These are phyloP conservation scores for Pecten maximus DNA, from an alignment of 2,888 invertebrate genomes.

Conservation along the genomic window DNA sequence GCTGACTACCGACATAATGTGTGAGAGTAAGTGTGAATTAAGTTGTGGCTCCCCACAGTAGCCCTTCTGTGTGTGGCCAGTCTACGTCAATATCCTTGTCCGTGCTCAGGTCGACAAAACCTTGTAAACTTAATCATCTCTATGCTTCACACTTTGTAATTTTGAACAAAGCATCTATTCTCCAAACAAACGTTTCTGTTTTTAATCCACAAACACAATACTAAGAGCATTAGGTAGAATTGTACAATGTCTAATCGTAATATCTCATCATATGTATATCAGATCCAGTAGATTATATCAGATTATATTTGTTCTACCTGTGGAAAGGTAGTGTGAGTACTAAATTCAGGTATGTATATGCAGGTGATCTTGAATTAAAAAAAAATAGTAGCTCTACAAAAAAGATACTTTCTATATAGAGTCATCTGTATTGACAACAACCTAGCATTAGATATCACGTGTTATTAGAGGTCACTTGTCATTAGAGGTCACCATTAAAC, in stretches of 20 bases:
- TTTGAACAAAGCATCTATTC: background rate
- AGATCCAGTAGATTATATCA: background rate
- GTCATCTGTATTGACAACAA: too few relatives aligned
- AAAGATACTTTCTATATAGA: too few relatives aligned
- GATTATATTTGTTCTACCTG: background rate
- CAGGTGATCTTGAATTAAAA: background rate
- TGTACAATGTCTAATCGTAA: constrained; percentile 13
- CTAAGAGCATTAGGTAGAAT: constrained; percentile 20
- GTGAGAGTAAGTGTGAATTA: background rate
- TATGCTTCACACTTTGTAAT: background rate
- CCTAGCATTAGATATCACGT: background rate
- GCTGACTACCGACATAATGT: background rate
- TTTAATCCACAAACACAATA: background rate
- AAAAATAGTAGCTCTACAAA: background rate
- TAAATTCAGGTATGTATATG: background rate
- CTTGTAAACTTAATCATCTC: background rate
- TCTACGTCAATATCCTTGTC: background rate
- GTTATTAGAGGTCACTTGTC: background rate
- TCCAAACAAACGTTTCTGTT: background rate
- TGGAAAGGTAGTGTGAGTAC: background rate
- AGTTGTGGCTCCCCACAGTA: background rate
- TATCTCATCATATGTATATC: background rate
- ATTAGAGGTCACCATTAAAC: background rate
- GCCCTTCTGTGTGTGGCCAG: background rate
- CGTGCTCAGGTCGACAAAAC: background rate